Conservation (phyloP, 1,140 invertebrate genomes). For the Drosophila pectinifera region DNA sequence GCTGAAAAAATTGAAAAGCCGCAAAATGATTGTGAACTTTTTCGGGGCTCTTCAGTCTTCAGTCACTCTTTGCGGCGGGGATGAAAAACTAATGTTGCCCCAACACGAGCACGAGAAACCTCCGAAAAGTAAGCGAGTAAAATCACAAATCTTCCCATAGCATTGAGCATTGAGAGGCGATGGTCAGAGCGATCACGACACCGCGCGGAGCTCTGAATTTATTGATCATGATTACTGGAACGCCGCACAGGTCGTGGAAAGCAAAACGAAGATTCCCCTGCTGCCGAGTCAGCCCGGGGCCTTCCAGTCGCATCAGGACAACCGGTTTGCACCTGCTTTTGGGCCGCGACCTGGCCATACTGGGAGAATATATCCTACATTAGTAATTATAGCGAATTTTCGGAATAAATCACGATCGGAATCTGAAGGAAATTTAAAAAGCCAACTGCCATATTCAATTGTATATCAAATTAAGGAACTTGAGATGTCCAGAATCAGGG, state of each 20-base stretch:
- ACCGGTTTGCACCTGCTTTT: conserved; percentile 38
- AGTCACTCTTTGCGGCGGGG: no score
- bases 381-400: not conserved
- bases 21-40: conserved; percentile 42
- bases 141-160: conserved; percentile 67
- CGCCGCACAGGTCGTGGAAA: conserved; percentile 72
- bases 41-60: conserved; percentile 3
- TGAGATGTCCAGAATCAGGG: no score
- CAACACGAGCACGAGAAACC: conserved; percentile 52
- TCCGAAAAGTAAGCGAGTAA: conserved; percentile 33
- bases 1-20: conserved; percentile 52
- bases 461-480: not conserved
- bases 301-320: conserved; percentile 11
- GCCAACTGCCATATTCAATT: no score
- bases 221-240: conserved; percentile 77
- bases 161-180: conserved; percentile 54
- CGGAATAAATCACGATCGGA: not conserved
- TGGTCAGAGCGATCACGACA: conserved; percentile 74
- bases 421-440: no score
- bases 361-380: not conserved
- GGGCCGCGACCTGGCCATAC: conserved; percentile 14
- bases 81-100: conserved; percentile 60
- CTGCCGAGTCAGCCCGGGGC: not conserved
- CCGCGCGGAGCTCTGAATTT: conserved; percentile 56
- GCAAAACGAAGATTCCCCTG: conserved; percentile 54